These are phyloP conservation scores for Scomberomorus guttatus DNA, from an alignment of 2,797 vertebrate species.

Conservation along the genomic window DNA sequence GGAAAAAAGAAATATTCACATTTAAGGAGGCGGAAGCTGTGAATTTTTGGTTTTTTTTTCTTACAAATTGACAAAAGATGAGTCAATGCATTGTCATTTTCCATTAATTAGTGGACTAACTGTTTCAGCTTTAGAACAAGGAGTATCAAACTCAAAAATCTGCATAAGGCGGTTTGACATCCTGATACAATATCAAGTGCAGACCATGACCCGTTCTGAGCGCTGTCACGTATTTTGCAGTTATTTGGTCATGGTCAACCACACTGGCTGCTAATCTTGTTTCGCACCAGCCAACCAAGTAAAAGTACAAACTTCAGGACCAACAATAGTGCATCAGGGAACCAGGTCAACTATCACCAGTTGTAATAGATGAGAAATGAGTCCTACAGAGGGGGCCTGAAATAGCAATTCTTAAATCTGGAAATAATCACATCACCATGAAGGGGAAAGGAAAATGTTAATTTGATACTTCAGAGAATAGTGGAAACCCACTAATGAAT, in stretches of 20 bases:
- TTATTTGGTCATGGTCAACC: conserved; percentile 15
- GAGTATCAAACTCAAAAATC: background rate
- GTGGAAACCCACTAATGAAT: conserved; percentile 19
- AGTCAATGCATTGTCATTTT: background rate
- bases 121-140: background rate
- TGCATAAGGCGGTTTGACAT: background rate
- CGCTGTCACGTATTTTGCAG: conserved; percentile 28
- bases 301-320: conserved; percentile 38
- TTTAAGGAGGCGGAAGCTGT: background rate
- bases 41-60: background rate
- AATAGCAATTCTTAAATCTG: conserved; percentile 31
- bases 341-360: conserved; percentile 66
- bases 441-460: background rate
- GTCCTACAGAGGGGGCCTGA: conserved; percentile 31
- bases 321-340: conserved; percentile 37
- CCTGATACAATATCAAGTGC: conserved; percentile 16
- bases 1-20: background rate
- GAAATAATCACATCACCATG: conserved; percentile 10
- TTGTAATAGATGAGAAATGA: conserved; percentile 49
- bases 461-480: conserved; percentile 2
- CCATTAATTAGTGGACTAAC: background rate
- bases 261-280: conserved; percentile 43
- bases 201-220: conserved; percentile 8
- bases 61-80: background rate
- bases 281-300: conserved; percentile 36